Conservation (phyloP, 53 echinoderm and acorn worm genomes). For the Echinarachnius parma region DNA sequence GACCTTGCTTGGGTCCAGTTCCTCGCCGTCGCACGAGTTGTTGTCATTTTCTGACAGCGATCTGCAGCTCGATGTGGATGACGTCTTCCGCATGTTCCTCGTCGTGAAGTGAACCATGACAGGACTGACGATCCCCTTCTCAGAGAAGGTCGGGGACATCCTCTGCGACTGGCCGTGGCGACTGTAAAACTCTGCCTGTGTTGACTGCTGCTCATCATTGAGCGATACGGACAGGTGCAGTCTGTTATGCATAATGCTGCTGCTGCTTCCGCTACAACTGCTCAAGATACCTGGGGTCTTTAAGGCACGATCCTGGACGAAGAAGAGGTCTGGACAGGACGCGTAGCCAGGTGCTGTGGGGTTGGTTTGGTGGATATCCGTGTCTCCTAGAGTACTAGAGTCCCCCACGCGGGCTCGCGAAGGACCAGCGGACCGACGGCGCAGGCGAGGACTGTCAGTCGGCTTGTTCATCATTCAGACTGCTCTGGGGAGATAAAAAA, state of each 20-base stretch:
- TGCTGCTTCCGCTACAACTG: conserved; percentile 39
- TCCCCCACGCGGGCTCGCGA: conserved; percentile 21
- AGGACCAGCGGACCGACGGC: conserved; percentile 31
- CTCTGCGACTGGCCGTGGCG: conserved; percentile 32
- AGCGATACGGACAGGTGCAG: conserved; percentile 34
- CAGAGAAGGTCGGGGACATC: conserved; percentile 22
- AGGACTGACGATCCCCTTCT: conserved; percentile 29
- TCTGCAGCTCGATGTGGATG: conserved; percentile 75
- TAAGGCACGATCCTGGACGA: conserved; percentile 22
- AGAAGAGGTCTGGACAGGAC: conserved; percentile 74
- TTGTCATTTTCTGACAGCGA: conserved; percentile 80
- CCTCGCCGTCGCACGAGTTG: conserved; percentile 80
- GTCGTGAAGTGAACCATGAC: conserved; percentile 37
- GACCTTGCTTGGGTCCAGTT: conserved; percentile 81
- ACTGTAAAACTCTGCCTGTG: conserved; percentile 52
- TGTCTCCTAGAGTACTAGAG: neutral
- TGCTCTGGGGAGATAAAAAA: too few relatives aligned
- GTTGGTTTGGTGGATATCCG: conserved; percentile 12
- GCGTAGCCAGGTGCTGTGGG: conserved; percentile 18
- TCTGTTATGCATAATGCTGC: conserved; percentile 42
- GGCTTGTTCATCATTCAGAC: conserved; percentile 28
- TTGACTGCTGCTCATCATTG: conserved; percentile 46
- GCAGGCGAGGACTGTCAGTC: conserved; percentile 1
- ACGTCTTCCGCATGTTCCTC: conserved; percentile 53
- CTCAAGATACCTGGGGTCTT: neutral